Evolutionary conservation across 2,888 invertebrate genomes (phyloP), one percentile per base, ranked within the genome.

Genomic region (Lycaena phlaeas): DNA sequence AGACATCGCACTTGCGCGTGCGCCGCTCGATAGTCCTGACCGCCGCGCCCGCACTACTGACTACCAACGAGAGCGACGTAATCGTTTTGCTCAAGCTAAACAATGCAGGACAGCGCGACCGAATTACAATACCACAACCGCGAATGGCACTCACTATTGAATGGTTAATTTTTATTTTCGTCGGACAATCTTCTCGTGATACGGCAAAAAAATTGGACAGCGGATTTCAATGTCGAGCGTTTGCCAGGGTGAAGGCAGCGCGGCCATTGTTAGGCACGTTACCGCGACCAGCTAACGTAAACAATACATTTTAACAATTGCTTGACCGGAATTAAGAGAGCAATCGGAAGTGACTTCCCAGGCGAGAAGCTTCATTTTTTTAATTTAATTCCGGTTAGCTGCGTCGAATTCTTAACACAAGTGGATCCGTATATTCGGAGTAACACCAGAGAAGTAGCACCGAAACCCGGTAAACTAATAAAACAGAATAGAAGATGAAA

Each of bases 1-100:
- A 69, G 68, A 77, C 46, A 73, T 68, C 71, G 82, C 75, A n/a
- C n/a, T 81, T 81, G 81, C 60, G 73, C 69, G 71, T 61, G 59
- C 49, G n/a, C 46, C n/a, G 38, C 22, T 46, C 50, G n/a, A n/a
- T 51, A 48, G 56, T 56, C 57, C 67, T 69, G 72, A 71, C 64
- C 61, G 60, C 50, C 62, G 68, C n/a, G 62, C 59, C 45, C 40
- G 56, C 67, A 57, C n/a, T 81, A 81, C 79, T 81, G 74, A 58
- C 68, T 68, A 63, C 59, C 49, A 49, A 50, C 50, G 55, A 51
- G 57, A 52, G 57, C 56, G 61, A 59, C 68, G n/a, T 58, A 53
- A 64, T 64, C 70, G 74, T 73, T 75, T 68, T 76, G 68, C 68
- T 54, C 7, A 2, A 51, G 44, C 56, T 49, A 57, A 54, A 68